Evolutionary conservation across 2,888 invertebrate genomes (phyloP), one percentile per base, ranked within the genome.

Genomic region (Caenorhabditis wallacei): DNA sequence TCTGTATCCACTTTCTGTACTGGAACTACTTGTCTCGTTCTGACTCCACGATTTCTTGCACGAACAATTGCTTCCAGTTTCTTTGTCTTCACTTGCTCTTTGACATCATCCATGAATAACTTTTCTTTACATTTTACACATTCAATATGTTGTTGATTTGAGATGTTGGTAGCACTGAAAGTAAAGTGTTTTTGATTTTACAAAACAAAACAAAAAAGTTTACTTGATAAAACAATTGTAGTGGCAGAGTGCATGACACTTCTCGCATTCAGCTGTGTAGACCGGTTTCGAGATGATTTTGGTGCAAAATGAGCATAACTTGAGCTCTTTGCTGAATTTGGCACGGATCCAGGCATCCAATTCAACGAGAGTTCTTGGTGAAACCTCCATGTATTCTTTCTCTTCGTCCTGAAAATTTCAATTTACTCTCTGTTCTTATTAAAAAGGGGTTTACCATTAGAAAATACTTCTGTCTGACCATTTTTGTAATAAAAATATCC

Each of bases 141-240:
- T 51, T 81, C 57, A 10, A 81, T 24, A 2, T 11, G 16, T 20
- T 70, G 51, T 16, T 48, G 56, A 0, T 66, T 30, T 5, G 70
- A 63, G 4, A 81, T 43, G 1, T 40, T 13, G 0, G 75, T 70
- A 16, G 75, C 64, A 8, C 81, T 81, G 59, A 40, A 81, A 81
- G n/a, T n/a, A n/a, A n/a, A n/a, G n/a, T n/a, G n/a, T n/a, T n/a
- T n/a, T n/a, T n/a, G n/a, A n/a, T n/a, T n/a, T n/a, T n/a, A 30
- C 8, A n/a, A n/a, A n/a, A n/a, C n/a, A n/a, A n/a, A n/a, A n/a
- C n/a, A n/a, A n/a, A n/a, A n/a, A n/a, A n/a, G n/a, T 30, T 48
- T n/a, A 84, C 84, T 72, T 72, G 57, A 63, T 76, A 63, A 80
- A 80, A 43, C 84, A 84, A 53, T 80, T 80, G 22, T 46, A 71